Evolutionary conservation across 2,113 vertebrate genomes (phyloP).

Genomic region (Genyomyrus donnyi): DNA sequence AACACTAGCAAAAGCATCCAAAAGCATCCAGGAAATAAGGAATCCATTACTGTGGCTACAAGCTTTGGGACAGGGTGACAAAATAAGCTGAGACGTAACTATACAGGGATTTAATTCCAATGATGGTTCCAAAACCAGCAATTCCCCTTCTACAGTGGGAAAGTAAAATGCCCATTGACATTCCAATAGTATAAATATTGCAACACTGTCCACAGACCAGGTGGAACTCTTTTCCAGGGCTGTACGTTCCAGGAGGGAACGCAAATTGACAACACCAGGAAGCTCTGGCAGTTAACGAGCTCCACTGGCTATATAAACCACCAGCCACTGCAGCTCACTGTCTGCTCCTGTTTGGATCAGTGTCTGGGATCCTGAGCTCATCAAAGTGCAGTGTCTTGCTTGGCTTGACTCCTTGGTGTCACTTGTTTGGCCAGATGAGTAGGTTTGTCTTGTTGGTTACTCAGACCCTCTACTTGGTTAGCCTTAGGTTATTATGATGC

Average conservation of each 20-base stretch:
- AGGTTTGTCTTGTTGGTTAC: background rate
- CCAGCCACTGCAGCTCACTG: background rate
- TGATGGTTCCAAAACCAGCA: background rate
- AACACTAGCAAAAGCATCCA: background rate
- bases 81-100: background rate
- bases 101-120: background rate
- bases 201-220: background rate
- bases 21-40: background rate
- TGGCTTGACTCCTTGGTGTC: background rate
- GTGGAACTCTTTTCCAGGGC: background rate
- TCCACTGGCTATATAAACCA: background rate
- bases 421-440: background rate
- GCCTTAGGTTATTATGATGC: background rate
- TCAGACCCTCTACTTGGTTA: background rate
- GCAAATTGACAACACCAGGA: constrained; percentile 6
- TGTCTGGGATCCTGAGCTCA: background rate
- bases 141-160: background rate
- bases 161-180: background rate
- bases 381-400: background rate
- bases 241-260: background rate
- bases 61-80: background rate
- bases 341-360: background rate
- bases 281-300: background rate
- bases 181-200: background rate
- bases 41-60: background rate